Conservation (phyloP, 2,888 invertebrate genomes). For the Trilocha varians region DNA sequence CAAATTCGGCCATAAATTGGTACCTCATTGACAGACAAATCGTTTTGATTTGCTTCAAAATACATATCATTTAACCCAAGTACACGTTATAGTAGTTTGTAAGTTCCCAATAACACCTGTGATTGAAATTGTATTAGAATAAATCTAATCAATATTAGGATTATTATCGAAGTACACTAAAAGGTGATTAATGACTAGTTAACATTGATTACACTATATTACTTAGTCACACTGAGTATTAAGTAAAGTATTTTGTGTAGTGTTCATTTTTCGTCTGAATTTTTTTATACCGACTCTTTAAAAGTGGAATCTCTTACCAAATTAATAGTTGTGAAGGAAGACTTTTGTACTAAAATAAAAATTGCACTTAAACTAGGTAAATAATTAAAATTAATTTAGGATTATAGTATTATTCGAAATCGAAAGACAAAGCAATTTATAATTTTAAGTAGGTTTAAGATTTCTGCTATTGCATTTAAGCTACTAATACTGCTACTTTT, state of each 20-base stretch:
- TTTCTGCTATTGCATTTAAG: not conserved
- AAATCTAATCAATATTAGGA: not conserved
- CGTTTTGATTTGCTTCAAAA: not conserved
- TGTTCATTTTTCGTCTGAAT: no score
- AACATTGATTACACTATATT: not conserved
- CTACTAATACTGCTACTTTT: no score
- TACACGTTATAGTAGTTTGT: not conserved
- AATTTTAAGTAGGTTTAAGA: not conserved
- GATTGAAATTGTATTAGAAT: not conserved
- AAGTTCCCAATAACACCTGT: not conserved
- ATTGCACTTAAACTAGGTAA: no score
- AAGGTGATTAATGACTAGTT: not conserved
- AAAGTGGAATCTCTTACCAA: no score
- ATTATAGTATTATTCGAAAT: not conserved
- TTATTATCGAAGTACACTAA: not conserved
- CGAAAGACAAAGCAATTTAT: not conserved
- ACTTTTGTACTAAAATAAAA: no score
- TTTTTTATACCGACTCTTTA: no score
- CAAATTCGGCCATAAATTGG: not conserved
- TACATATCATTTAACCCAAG: not conserved
- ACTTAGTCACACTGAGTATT: no score
- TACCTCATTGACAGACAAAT: slow-evolving; percentile 7
- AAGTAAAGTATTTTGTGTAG: no score
- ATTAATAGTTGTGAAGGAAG: no score
- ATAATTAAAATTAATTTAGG: no score